Evolutionary conservation across 2,888 invertebrate species (phyloP), one percentile per base, ranked within the genome.

Genomic region (Rotaria macrura): DNA sequence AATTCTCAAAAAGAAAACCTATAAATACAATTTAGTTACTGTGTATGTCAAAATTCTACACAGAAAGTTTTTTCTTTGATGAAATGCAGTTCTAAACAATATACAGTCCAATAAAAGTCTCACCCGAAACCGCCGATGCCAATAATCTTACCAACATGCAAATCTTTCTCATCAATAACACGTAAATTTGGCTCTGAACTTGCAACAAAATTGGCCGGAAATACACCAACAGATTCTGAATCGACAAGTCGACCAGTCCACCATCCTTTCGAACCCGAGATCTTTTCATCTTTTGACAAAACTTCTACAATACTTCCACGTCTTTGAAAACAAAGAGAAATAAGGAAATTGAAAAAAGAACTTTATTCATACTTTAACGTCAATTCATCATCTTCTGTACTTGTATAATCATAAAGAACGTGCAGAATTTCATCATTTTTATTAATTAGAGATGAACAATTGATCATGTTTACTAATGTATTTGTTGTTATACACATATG

Each of bases 201-300:
- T 2, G 79, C 89, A 87, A 97, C 96, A 92, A 96, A 97, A 90
- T 96, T 95, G 87, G 95, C 94, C n/a, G 97, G 97, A 91, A 97
- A 97, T 89, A 97, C 96, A 87, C 90, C 90, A 83, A 90, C 89
- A 91, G 95, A 94, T 89, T 95, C 95, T 91, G 95, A 94, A 89
- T 95, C 95, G 54, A 95, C 95, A 89, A 96, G 95, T 92, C 95
- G 95, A 57, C 97, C 97, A 87, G 96, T 97, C 97, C 97, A 97
- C 97, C 97, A 97, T 88, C 97, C 97, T 43, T 96, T 96, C 91
- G 97, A 96, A 47, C 97, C 97, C 10, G 96, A 96, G 89, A 97
- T 96, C 91, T 95, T 95, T 72, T 95, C 94, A 92, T 97, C 96
- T 90, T 94, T 95, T 83, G 96, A 96, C 86, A 97, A 93, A 87